Evolutionary conservation across 2,888 invertebrate species (phyloP).

Genomic region (Physocephala rufipes): DNA sequence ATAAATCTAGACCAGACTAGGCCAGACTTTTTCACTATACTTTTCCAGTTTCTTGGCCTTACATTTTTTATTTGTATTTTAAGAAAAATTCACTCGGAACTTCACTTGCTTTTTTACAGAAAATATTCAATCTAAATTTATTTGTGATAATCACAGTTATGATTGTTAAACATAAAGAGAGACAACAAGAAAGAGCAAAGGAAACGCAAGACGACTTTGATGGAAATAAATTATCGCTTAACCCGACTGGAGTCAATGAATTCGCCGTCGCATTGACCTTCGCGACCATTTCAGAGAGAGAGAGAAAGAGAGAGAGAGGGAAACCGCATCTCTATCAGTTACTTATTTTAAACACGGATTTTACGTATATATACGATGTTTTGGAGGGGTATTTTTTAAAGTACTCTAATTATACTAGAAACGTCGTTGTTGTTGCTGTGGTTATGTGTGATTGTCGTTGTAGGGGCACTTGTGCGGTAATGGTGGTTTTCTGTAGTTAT

Average conservation of each 20-base stretch:
- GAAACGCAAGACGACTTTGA: too few relatives aligned
- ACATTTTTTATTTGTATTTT: too few relatives aligned
- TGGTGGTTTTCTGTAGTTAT: background rate
- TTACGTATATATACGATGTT: background rate
- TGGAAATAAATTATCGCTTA: too few relatives aligned
- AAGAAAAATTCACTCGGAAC: too few relatives aligned
- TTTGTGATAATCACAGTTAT: background rate
- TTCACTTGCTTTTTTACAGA: too few relatives aligned
- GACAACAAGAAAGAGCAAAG: too few relatives aligned
- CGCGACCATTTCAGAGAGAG: background rate
- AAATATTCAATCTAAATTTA: background rate
- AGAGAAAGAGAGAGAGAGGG: too few relatives aligned
- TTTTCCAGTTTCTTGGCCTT: too few relatives aligned
- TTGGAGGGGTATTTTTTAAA: background rate
- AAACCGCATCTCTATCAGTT: background rate
- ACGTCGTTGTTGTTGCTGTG: conserved; percentile 9
- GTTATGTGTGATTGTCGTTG: background rate
- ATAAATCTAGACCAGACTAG: too few relatives aligned
- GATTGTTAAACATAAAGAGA: too few relatives aligned
- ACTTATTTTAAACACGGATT: background rate
- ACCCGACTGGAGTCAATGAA: background rate
- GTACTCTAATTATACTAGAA: background rate
- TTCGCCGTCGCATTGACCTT: background rate
- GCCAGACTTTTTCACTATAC: too few relatives aligned
- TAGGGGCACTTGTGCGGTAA: conserved; percentile 4